phyloP scores from a whole-genome alignment of 2,888 invertebrate species.

The Hyles lineata region DNA sequence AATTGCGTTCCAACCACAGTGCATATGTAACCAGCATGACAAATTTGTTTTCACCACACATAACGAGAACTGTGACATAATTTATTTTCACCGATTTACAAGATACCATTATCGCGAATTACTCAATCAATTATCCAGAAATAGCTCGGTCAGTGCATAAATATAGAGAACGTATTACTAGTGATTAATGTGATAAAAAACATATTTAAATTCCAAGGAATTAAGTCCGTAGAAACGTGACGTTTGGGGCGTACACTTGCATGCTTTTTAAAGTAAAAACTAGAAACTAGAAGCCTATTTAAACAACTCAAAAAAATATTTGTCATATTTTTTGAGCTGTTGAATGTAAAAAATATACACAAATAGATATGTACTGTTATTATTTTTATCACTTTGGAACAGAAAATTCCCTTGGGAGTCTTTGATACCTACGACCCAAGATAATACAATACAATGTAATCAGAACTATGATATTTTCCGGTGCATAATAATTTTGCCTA shows the following conservation, averaged over 20 bases:
- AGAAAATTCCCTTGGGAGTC: too few relatives aligned
- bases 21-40: neutral
- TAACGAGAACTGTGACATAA: conserved; percentile 1
- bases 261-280: too few relatives aligned
- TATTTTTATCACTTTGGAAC: too few relatives aligned
- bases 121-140: neutral
- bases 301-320: too few relatives aligned
- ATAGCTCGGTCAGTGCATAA: neutral
- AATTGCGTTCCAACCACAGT: neutral
- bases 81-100: neutral
- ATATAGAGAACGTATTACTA: neutral
- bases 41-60: neutral
- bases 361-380: too few relatives aligned
- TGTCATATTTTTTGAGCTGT: too few relatives aligned
- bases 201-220: neutral
- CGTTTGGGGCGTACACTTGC: neutral
- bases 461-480: too few relatives aligned
- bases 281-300: too few relatives aligned
- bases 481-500: too few relatives aligned
- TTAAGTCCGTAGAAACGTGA: neutral
- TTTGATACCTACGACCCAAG: too few relatives aligned
- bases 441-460: too few relatives aligned
- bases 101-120: neutral
- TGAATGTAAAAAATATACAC: too few relatives aligned
- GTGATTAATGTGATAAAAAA: neutral